These are phyloP conservation scores for Caenorhabditis inopinata DNA, from an alignment of 1,140 invertebrate species.

Conservation along the genomic window DNA sequence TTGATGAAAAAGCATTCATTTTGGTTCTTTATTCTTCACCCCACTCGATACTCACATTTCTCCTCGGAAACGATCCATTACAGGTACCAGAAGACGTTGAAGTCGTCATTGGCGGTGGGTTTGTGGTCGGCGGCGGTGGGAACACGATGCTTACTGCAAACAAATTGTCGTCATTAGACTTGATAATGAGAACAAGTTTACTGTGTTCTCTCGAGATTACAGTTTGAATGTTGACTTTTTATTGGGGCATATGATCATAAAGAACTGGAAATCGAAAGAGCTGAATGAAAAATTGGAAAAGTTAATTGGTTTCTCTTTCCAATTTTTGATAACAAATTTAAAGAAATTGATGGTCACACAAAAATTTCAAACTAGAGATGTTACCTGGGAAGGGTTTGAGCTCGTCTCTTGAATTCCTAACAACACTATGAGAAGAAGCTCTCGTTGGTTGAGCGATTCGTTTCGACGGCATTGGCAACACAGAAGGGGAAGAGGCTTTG, in stretches of 20 bases:
- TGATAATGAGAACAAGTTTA: neutral
- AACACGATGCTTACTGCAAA: constrained; percentile 29
- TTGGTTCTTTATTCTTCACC: too few relatives aligned
- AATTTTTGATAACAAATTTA: too few relatives aligned
- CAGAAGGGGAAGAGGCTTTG: constrained; percentile 14
- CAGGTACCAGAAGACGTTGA: neutral
- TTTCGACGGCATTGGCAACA: constrained; percentile 20
- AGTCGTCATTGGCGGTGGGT: neutral
- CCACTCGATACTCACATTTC: constrained; percentile 19
- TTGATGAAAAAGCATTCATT: too few relatives aligned
- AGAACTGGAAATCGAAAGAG: too few relatives aligned
- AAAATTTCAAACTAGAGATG: neutral
- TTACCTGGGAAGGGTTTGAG: neutral
- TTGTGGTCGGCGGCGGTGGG: constrained; percentile 1
- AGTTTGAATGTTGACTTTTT: neutral
- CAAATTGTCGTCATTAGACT: neutral
- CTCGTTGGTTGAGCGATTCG: constrained; percentile 15
- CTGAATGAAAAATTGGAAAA: too few relatives aligned
- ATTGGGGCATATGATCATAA: neutral
- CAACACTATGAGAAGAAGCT: constrained; percentile 16
- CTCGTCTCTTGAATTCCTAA: constrained; percentile 11
- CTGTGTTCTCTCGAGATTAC: neutral
- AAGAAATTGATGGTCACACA: neutral
- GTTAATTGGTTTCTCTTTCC: too few relatives aligned
- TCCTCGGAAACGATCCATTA: constrained; percentile 16